phyloP scores from a whole-genome alignment of 2,797 vertebrate species.

The Cetoscarus ocellatus region DNA sequence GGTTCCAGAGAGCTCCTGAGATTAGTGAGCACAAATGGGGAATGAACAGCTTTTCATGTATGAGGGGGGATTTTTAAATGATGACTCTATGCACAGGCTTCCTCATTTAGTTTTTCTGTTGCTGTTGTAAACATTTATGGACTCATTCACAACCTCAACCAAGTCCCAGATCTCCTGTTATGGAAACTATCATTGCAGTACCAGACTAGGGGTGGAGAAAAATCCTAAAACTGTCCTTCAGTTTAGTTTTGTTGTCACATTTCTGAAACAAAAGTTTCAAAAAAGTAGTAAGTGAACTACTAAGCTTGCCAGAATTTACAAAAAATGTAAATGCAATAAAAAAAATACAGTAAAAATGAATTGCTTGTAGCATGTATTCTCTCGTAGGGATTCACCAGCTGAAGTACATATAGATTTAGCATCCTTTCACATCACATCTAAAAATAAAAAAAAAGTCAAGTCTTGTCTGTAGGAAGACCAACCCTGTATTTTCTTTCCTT shows the following conservation, averaged over 20 bases:
- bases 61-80: slow-evolving; percentile 37
- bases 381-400: no score
- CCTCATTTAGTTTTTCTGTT: slow-evolving; percentile 30
- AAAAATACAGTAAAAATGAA: background rate
- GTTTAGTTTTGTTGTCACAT: no score
- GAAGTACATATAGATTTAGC: background rate
- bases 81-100: slow-evolving; percentile 36
- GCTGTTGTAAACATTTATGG: slow-evolving; percentile 22
- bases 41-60: slow-evolving; percentile 18
- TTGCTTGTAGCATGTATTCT: background rate
- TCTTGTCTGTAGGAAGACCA: background rate
- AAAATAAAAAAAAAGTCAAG: background rate
- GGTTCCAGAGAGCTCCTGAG: slow-evolving; percentile 18
- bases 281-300: no score
- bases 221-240: no score
- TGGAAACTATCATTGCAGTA: background rate
- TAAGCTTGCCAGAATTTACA: no score
- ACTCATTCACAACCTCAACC: slow-evolving; percentile 29
- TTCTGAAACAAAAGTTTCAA: no score
- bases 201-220: no score
- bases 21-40: slow-evolving; percentile 44
- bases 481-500: background rate
- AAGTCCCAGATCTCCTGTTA: no score
- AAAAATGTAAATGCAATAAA: background rate
- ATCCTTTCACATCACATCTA: background rate